Evolutionary conservation across 2,113 vertebrate species (phyloP), one percentile per base, ranked within the genome.

Genomic region (Sorex fumeus): DNA sequence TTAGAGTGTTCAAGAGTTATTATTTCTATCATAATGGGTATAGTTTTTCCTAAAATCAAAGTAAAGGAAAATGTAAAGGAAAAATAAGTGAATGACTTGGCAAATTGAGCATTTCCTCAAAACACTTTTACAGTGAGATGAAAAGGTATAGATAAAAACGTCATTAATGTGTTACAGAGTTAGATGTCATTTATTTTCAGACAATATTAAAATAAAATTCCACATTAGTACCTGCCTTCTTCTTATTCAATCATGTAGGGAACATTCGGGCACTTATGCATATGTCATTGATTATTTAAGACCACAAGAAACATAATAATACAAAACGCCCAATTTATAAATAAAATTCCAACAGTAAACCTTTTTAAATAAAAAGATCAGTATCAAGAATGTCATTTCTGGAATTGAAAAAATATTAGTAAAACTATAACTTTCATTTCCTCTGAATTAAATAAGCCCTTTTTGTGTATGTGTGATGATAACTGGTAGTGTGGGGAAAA

Each of bases 11-110:
- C 89, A 85, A 71, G 90, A 70, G 70, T 92, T 84, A 67, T 45
- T 84, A 62, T 84, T 60, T 95, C 89, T 80, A 93, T 80, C 36
- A 78, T 67, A 92, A 72, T 18, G 3, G 71, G 75, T 84, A 66
- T 8, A 60, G 12, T 92, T 83, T 87, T 94, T 57, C 66, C 7
- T 76, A 86, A 84, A 88, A 94, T 94, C 67, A 95, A 96, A 95
- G 70, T 81, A 88, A 93, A 53, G 70, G 36, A 88, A 88, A 93
- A 91, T 67, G 81, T 84, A 93, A 90, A 94, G 76, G 19, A 32
- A 62, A 57, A 84, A 12, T 78, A 67, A 77, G 40, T 87, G 82
- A 50, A 71, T 93, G 80, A 72, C 90, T 95, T 74, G 21, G 45
- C 81, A 80, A 79, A 36, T 87, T 86, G 45, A 83, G 88, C 84